Conservation (phyloP, 2,113 vertebrate genomes). For the Aegotheles bennettii region DNA sequence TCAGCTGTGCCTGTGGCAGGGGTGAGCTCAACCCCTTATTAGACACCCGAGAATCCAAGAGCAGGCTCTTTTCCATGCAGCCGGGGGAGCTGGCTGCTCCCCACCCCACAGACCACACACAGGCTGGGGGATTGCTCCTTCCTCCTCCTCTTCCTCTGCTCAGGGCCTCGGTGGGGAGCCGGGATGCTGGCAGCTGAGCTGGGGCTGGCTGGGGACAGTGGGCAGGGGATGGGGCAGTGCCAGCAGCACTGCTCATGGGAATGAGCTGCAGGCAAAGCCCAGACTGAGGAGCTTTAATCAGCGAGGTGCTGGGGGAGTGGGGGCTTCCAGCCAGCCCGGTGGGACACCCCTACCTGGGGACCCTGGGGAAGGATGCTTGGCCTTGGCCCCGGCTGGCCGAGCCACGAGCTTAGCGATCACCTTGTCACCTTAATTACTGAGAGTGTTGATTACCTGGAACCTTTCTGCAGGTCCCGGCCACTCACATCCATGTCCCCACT, state of each 20-base stretch:
- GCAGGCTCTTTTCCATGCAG: fast-evolving
- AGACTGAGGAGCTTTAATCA: not conserved
- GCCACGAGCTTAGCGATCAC: not conserved
- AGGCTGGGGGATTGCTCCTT: not conserved
- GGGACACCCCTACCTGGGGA: fast-evolving
- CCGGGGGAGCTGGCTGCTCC: not conserved
- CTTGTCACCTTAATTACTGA: constrained; percentile 5
- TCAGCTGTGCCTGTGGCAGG: fast-evolving
- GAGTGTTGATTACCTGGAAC: not conserved
- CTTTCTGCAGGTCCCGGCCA: fast-evolving
- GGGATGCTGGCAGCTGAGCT: not conserved
- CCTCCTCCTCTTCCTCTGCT: not conserved
- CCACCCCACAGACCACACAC: not conserved
- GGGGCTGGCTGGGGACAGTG: not conserved
- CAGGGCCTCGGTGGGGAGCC: not conserved
- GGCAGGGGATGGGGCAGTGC: not conserved
- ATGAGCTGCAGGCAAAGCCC: not conserved
- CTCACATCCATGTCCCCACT: not conserved
- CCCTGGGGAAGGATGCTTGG: not conserved
- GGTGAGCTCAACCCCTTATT: not conserved
- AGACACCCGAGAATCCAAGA: not conserved
- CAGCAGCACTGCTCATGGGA: fast-evolving
- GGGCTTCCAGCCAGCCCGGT: not conserved
- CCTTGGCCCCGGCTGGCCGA: not conserved
- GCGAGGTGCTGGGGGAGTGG: fast-evolving